Percentiles rank a stretch among this genome's conserved stretches.
phyloP scores from a whole-genome alignment of 2,888 invertebrate species.

The Rotaria socialis region DNA sequence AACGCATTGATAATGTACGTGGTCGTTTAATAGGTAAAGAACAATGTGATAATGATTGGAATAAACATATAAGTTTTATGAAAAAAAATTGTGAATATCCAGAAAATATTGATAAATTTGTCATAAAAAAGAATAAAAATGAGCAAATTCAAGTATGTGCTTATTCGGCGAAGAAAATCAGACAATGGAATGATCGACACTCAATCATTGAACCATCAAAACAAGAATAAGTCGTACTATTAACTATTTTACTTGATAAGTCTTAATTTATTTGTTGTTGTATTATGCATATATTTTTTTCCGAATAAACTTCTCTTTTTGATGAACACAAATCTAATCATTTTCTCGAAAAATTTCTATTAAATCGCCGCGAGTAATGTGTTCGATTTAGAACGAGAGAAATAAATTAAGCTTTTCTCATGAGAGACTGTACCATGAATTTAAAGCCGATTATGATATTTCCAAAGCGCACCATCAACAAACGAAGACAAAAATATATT shows the following conservation, averaged over 20 bases:
- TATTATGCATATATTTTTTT: too few relatives aligned
- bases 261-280: background rate
- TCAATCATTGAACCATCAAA: background rate
- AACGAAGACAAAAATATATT: too few relatives aligned
- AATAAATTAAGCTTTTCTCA: too few relatives aligned
- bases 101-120: conserved; percentile 28
- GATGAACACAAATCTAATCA: too few relatives aligned
- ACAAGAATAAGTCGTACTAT: background rate
- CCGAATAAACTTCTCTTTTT: too few relatives aligned
- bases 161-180: background rate
- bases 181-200: background rate
- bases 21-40: background rate
- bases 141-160: background rate
- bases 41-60: conserved; percentile 1
- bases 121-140: background rate
- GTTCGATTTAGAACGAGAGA: too few relatives aligned
- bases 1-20: background rate
- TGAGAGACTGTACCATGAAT: too few relatives aligned
- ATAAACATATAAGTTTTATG: background rate
- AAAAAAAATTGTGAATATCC: background rate
- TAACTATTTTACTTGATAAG: background rate
- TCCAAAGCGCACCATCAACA: too few relatives aligned
- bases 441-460: too few relatives aligned
- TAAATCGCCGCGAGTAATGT: too few relatives aligned
- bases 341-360: too few relatives aligned